These are phyloP conservation scores for Drosophila siamana DNA, from an alignment of 2,888 invertebrate species.

Conservation along the genomic window DNA sequence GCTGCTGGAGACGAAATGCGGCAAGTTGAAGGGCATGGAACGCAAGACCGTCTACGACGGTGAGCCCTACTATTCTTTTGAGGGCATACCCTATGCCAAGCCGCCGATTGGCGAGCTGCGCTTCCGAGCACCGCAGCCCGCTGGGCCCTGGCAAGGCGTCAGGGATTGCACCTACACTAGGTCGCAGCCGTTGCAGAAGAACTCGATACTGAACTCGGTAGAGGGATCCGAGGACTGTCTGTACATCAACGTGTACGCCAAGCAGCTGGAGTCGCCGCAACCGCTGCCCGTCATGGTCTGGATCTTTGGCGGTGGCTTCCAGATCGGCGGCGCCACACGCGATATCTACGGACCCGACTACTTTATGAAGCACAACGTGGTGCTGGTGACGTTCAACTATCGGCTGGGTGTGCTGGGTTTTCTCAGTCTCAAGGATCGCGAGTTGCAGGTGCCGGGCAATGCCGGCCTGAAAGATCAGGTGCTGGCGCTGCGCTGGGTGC, in stretches of 20 bases:
- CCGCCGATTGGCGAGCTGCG: slow-evolving; percentile 82
- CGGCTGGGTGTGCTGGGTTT: slow-evolving; percentile 86
- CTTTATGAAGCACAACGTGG: slow-evolving; percentile 85
- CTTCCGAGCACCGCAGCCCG: slow-evolving; percentile 85
- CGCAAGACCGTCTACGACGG: slow-evolving; percentile 67
- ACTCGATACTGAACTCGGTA: slow-evolving; percentile 67
- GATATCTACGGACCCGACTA: slow-evolving; percentile 85
- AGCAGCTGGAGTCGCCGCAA: slow-evolving; percentile 64
- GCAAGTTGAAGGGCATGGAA: slow-evolving; percentile 79
- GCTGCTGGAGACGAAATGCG: slow-evolving; percentile 71
- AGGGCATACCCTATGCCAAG: slow-evolving; percentile 83
- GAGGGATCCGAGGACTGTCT: slow-evolving; percentile 86
- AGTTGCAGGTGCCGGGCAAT: slow-evolving; percentile 86
- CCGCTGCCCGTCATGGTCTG: slow-evolving; percentile 85
- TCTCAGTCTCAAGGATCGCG: slow-evolving; percentile 85
- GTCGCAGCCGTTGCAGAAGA: slow-evolving; percentile 80
- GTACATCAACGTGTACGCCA: slow-evolving; percentile 85
- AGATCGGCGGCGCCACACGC: slow-evolving; percentile 84
- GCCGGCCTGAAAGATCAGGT: slow-evolving; percentile 86
- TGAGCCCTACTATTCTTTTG: slow-evolving; percentile 78
- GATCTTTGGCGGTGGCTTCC: slow-evolving; percentile 86
- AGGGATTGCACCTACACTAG: slow-evolving; percentile 83
- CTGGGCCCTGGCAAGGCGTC: slow-evolving; percentile 84
- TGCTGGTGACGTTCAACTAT: slow-evolving; percentile 86
- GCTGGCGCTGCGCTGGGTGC: slow-evolving; percentile 86